phyloP scores from a whole-genome alignment of 2,797 vertebrate genomes.

The Glossophaga mutica region DNA sequence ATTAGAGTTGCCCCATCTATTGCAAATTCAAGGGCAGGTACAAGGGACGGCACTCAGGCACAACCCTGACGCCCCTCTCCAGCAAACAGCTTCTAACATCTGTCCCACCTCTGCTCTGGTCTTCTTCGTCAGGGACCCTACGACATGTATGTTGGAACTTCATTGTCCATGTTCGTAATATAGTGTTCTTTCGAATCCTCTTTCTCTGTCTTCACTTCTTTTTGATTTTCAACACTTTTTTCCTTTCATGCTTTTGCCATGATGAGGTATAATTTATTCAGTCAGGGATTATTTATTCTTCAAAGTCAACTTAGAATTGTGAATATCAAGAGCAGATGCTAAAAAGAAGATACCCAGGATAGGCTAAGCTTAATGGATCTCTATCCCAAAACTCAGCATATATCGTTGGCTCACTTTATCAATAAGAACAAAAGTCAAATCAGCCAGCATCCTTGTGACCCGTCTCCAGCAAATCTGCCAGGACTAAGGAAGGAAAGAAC shows the following conservation, averaged over 20 bases:
- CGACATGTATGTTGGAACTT: background rate
- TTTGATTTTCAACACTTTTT: background rate
- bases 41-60: background rate
- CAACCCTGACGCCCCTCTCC: background rate
- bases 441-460: background rate
- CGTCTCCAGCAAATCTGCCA: background rate
- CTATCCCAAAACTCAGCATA: background rate
- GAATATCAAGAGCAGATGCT: background rate
- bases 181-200: background rate
- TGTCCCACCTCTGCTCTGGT: background rate
- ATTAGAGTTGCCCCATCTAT: accelerated
- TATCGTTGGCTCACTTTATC: background rate
- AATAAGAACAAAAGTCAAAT: background rate
- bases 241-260: background rate
- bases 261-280: background rate
- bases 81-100: background rate
- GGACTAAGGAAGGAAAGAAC: background rate
- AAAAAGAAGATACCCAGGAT: background rate
- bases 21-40: background rate
- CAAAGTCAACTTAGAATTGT: background rate
- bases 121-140: background rate
- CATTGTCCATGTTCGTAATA: background rate
- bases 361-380: background rate
- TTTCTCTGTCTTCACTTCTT: background rate
- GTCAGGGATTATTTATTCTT: background rate